Conservation (phyloP, 2,113 vertebrate species). For the Psettodes erumei region DNA sequence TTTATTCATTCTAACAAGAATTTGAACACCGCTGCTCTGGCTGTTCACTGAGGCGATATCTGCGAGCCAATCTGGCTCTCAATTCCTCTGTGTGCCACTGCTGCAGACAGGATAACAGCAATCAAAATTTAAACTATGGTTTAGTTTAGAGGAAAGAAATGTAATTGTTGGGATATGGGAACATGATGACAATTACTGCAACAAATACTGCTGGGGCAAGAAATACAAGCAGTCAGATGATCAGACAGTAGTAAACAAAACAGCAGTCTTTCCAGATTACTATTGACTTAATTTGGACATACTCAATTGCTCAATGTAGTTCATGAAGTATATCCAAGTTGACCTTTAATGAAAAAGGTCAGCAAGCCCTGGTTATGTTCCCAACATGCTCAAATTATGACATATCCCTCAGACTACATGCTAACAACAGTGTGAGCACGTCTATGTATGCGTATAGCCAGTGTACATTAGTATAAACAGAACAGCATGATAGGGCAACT, state of each 20-base stretch:
- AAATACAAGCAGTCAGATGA: not conserved
- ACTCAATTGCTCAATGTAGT: too few species aligned
- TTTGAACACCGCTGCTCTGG: not conserved
- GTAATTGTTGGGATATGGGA: not conserved
- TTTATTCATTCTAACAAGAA: constrained; percentile 8
- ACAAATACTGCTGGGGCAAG: not conserved
- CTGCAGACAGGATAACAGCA: not conserved
- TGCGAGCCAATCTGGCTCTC: not conserved
- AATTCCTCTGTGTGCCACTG: not conserved
- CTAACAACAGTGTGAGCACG: too few species aligned
- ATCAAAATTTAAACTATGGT: not conserved
- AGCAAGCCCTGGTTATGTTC: too few species aligned
- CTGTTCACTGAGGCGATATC: not conserved
- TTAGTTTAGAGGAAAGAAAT: not conserved
- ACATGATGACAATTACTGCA: not conserved
- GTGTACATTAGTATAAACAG: not conserved
- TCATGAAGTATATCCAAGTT: too few species aligned
- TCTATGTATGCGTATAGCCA: too few species aligned
- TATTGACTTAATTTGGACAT: too few species aligned
- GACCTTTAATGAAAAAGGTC: too few species aligned
- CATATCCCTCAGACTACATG: too few species aligned
- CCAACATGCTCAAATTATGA: too few species aligned
- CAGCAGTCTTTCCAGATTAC: too few species aligned
- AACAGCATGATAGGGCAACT: not conserved
- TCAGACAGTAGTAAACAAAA: not conserved